Base-by-base conservation (phyloP, 2,888 invertebrate species). In the Harmothoe impar region DNA sequence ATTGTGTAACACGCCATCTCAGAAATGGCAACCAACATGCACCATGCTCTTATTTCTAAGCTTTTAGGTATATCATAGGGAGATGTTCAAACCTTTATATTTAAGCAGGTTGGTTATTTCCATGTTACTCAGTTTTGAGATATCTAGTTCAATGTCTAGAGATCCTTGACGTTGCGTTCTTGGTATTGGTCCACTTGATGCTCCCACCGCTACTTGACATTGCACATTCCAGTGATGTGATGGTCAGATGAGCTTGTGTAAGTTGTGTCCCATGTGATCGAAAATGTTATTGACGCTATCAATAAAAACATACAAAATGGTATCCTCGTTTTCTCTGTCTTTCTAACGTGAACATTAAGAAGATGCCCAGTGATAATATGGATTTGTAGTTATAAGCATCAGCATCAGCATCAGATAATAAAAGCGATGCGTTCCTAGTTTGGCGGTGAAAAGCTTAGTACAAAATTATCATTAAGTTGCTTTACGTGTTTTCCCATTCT, bases 261-360 rank as follows among this genome's bases (percentile, higher is more conserved):
- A 54, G 54, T 54, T 86, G 86, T 86, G 54, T 86, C 86, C 86
- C 56, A 86, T 86, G 86, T 86, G 54, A 86, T 86, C 31, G n/a
- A 25, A 86, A 86, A 54, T 86, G 52, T 81, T 81, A 81, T 29
- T 29, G 54, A 86, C 29, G 84, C 35, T 51, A 51, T 78, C 78
- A 84, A 84, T 84, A 84, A 84, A n/a, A 84, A 84, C 25, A 84
- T n/a, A 17, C 84, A 54, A 35, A 81, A 33, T 43, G 43, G 81
- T 81, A 12, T 35, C 5, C n/a, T 81, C 7, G 0, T 17, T 72
- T 29, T 72, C 25, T 15, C 25, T 72, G 62, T n/a, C 62, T 62
- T 62, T 15, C 20, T 62, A 15, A 62, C 3, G 10, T 43, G 20
- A 62, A 62, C 15, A 62, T 62, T 52, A 17, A 17, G 54, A 17